Evolutionary conservation across 2,113 vertebrate genomes (phyloP), one percentile per base, ranked within the genome.

Genomic region (Halichoerus grypus): DNA sequence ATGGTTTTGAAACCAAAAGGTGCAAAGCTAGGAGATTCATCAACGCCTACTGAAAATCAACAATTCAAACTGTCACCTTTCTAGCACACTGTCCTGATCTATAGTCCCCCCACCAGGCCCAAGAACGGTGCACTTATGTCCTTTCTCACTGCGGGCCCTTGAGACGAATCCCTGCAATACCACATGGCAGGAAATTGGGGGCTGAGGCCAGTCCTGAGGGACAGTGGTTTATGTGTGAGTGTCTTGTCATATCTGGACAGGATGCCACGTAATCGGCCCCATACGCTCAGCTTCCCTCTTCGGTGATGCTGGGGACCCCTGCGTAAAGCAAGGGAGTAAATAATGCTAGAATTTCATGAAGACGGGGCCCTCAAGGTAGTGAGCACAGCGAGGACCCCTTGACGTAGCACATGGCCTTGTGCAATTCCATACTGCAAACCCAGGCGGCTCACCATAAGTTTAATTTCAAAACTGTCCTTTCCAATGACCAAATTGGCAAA

Each of bases 1-100:
- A 82, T 4, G 72, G 91, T 94, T 98, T 91, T 85, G 92, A 98
- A 98, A 97, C 97, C 95, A 92, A 95, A 97, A 94, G 90, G 90
- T 74, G 57, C 91, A 91, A 94, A 96, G 93, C 53, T 67, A 80
- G 61, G 59, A 97, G 81, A 90, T 53, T 85, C 42, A 80, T n/a
- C 24, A 82, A 96, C 3, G 21, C 65, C 55, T 39, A 93, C 24
- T 3, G 49, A 88, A 88, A 57, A 53, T 39, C 72, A 59, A 15
- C 72, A 71, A 46, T 51, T 86, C 55, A 76, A 16, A 88, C 26
- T 59, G 33, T 69, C 88, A 57, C 61, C 65, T 92, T 92, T 84
- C 42, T 57, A 72, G 84, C 74, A 36, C 5, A 33, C 10, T 7
- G 8, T 22, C 51, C 53, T 71, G 67, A 83, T 15, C 46, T 63